Conservation (phyloP, 2,113 vertebrate genomes). For the Dascyllus trimaculatus region DNA sequence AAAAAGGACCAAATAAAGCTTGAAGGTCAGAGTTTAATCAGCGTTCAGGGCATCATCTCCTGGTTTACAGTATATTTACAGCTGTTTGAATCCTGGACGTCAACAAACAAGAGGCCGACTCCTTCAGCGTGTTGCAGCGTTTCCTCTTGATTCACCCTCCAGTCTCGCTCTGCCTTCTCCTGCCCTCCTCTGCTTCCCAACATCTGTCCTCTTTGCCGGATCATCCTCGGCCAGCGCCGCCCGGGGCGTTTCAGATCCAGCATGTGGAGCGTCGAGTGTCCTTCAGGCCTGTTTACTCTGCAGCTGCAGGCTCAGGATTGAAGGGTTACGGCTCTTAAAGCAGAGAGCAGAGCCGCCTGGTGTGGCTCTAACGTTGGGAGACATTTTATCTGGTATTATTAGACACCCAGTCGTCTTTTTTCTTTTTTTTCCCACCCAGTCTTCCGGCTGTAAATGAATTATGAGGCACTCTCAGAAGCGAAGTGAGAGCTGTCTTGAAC, state of each 20-base stretch:
- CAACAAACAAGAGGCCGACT: too few species aligned
- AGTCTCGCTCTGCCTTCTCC: too few species aligned
- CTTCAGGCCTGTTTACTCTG: constrained; percentile 27
- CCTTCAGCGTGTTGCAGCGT: too few species aligned
- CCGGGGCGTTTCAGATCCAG: constrained; percentile 4
- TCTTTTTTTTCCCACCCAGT: neutral
- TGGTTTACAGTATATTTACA: too few species aligned
- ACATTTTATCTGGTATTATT: constrained; percentile 41
- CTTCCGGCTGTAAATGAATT: constrained; percentile 36
- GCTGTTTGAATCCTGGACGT: too few species aligned
- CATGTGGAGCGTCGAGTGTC: constrained; percentile 25
- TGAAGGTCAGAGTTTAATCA: too few species aligned
- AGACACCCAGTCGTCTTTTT: constrained; percentile 27
- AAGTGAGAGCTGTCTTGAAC: constrained; percentile 12
- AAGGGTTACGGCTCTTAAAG: neutral
- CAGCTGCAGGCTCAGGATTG: neutral
- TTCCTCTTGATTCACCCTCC: too few species aligned
- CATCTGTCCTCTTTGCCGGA: neutral
- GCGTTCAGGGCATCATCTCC: too few species aligned
- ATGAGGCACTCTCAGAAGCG: constrained; percentile 27
- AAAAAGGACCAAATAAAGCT: too few species aligned
- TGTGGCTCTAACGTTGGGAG: neutral
- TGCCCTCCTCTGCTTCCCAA: too few species aligned
- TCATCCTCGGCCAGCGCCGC: neutral
- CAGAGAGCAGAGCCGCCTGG: neutral